These are phyloP conservation scores for Hirtodrosophila duncani DNA, from an alignment of 2,888 invertebrate genomes.

Conservation along the genomic window DNA sequence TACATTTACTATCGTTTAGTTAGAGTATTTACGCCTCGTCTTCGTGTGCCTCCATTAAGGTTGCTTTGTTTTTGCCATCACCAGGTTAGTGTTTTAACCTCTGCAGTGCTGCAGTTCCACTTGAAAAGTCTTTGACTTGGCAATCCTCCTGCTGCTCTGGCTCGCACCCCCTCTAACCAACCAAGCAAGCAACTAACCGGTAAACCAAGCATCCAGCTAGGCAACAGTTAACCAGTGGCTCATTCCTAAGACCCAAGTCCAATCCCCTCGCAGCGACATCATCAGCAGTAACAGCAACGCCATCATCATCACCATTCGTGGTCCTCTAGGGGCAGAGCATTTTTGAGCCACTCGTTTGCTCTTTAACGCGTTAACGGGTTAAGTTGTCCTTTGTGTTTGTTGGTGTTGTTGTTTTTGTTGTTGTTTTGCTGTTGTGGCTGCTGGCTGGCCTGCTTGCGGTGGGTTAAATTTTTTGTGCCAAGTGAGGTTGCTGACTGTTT, in stretches of 20 bases:
- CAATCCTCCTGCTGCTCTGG: conserved; percentile 11
- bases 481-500: no score
- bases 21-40: conserved; percentile 10
- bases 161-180: neutral
- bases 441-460: no score
- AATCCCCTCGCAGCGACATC: conserved; percentile 14
- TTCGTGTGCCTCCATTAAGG: neutral
- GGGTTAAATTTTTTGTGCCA: no score
- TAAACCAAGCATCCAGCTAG: conserved; percentile 41
- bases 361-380: conserved; percentile 72
- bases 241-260: no score
- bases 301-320: conserved; percentile 8
- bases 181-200: conserved; percentile 36
- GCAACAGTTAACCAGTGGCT: conserved; percentile 36
- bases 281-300: conserved; percentile 8
- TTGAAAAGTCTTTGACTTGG: conserved; percentile 70
- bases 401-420: conserved; percentile 6
- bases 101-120: conserved; percentile 67
- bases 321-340: conserved; percentile 44
- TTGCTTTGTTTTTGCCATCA: conserved; percentile 41
- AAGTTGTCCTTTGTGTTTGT: conserved; percentile 58
- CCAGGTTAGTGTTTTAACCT: conserved; percentile 62
- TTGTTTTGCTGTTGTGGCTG: no score
- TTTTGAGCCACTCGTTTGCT: conserved; percentile 69
- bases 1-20: no score